Conservation (phyloP, 2,888 invertebrate genomes). For the Oscheius sp. region DNA sequence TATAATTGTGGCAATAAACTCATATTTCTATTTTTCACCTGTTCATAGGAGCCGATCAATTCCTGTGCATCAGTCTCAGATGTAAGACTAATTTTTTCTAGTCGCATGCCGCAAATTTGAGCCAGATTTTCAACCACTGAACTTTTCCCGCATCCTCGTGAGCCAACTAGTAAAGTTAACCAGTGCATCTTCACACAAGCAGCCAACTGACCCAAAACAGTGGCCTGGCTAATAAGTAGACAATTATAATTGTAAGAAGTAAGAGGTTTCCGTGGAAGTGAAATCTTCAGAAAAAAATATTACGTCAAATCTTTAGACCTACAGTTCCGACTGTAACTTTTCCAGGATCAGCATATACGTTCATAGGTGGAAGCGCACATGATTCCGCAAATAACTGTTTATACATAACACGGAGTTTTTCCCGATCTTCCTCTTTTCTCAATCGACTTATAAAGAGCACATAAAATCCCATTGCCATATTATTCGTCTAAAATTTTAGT, state of each 20-base stretch:
- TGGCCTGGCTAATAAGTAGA: constrained; percentile 74
- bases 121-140: constrained; percentile 83
- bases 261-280: neutral
- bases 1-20: constrained; percentile 6
- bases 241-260: neutral
- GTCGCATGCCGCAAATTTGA: constrained; percentile 81
- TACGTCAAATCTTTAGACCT: neutral
- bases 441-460: constrained; percentile 89
- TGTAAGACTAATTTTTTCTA: constrained; percentile 85
- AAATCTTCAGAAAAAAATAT: neutral
- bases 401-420: constrained; percentile 73
- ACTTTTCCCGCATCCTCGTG: constrained; percentile 84
- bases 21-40: constrained; percentile 77
- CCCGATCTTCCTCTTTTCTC: constrained; percentile 84
- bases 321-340: constrained; percentile 45
- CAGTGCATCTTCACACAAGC: constrained; percentile 91
- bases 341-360: constrained; percentile 38
- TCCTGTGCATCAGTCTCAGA: constrained; percentile 94
- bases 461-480: constrained; percentile 78
- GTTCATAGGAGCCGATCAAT: constrained; percentile 96
- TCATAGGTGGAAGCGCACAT: constrained; percentile 22
- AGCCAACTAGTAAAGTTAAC: constrained; percentile 86
- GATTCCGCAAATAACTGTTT: constrained; percentile 38
- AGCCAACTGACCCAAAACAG: constrained; percentile 83
- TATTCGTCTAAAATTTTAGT: constrained; percentile 40